Base-by-base conservation (phyloP, 2,888 invertebrate genomes). In the Rotaria socialis region DNA sequence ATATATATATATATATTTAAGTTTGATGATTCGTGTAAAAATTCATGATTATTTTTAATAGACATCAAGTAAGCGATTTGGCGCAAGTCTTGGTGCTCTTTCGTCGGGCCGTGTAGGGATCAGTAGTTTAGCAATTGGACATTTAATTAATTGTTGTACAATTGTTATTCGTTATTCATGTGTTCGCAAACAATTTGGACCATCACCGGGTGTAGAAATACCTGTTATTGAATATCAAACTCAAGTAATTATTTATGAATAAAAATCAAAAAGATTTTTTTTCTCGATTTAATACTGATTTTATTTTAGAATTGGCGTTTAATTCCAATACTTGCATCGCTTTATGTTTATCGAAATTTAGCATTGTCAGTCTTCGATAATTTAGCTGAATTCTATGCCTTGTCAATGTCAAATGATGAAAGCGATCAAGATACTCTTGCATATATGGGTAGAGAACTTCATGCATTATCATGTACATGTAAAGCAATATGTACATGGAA, bases 171-270 rank as follows among this genome's bases (percentile, higher is more conserved):
- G 97, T 35, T 97, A 97, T 91, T 95, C 96, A 0, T 95, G 94
- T 0, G 94, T 94, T 0, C 93, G 97, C 88, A 93, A 93, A 89
- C 97, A 97, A 92, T 97, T 97, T 90, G 96, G 96, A 0, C 94
- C 95, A 0, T 93, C 94, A 7, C 92, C 93, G 22, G 90, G 92
- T 5, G 11, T 88, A 50, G 97, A 97, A 91, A 93, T 94, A 88
- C 94, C 96, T 0, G 94, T 97, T 1, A 91, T 97, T 88, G 96
- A 97, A 90, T 97, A 97, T 90, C 97, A 96, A 90, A 93, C 95
- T 74, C 96, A 95, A 91, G 95, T 95, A 90, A 92, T 93, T 84
- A 35, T 55, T 14, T 58, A 47, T 50, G 50, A 50, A 50, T 50
- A 14, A 86, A 16, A 24, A 87, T 60, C n/a, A 86, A 47, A 74